Percentiles rank a stretch among this genome's conserved stretches.
These are phyloP conservation scores for Sylvicola cinctus DNA, from an alignment of 2,888 invertebrate genomes.

Conservation along the genomic window DNA sequence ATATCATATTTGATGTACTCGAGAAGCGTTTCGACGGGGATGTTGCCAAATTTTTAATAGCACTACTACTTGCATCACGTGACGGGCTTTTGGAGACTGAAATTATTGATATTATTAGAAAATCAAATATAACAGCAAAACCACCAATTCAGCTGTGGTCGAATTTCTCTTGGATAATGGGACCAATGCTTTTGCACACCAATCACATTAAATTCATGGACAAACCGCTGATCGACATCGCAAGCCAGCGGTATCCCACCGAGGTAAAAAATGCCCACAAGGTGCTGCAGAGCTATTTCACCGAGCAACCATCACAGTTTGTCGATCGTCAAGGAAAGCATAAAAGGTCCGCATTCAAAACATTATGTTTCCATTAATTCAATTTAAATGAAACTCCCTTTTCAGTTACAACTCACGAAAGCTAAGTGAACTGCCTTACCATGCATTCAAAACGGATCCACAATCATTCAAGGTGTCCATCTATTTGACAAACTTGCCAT, in stretches of 20 bases:
- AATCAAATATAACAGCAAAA: slow-evolving; percentile 3
- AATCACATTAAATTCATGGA: slow-evolving; percentile 22
- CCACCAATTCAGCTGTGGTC: slow-evolving; percentile 17
- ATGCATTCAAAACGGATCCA: slow-evolving; percentile 39
- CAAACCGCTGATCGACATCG: slow-evolving; percentile 17
- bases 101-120: slow-evolving; percentile 47
- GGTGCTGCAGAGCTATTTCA: slow-evolving; percentile 10
- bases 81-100: slow-evolving; percentile 66
- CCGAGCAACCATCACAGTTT: slow-evolving; percentile 9
- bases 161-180: slow-evolving; percentile 26
- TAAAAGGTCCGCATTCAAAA: slow-evolving; percentile 11
- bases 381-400: too few species aligned
- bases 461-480: slow-evolving; percentile 39
- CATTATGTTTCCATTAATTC: background rate
- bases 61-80: slow-evolving; percentile 51
- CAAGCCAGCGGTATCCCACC: slow-evolving; percentile 16
- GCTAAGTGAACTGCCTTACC: slow-evolving; percentile 65
- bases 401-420: slow-evolving; percentile 56
- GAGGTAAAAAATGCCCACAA: slow-evolving; percentile 8
- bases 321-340: slow-evolving; percentile 10
- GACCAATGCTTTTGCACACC: slow-evolving; percentile 22
- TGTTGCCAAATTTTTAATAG: slow-evolving; percentile 43
- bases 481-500: slow-evolving; percentile 53
- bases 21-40: slow-evolving; percentile 44
- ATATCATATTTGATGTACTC: slow-evolving; percentile 39